phyloP scores from a whole-genome alignment of 1,140 invertebrate genomes.

The Arion vulgaris region DNA sequence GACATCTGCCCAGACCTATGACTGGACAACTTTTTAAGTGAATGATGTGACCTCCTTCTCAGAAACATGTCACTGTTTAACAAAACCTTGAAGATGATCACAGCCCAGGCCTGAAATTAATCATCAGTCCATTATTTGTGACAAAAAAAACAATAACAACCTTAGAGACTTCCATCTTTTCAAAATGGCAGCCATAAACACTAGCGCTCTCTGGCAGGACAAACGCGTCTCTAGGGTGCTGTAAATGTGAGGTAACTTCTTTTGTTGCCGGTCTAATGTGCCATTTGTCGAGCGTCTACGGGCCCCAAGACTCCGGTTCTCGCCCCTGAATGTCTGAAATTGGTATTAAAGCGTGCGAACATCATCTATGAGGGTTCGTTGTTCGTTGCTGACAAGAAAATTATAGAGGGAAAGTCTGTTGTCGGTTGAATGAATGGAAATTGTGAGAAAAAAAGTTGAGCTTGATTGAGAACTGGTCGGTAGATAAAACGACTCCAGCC shows the following conservation, averaged over 20 bases:
- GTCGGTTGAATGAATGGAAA: too few relatives aligned
- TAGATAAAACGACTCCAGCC: too few relatives aligned
- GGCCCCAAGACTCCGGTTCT: conserved; percentile 6
- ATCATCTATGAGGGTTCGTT: neutral
- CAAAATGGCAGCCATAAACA: conserved; percentile 4
- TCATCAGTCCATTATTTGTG: neutral
- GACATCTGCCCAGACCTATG: neutral
- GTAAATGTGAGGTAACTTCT: neutral
- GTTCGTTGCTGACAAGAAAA: neutral
- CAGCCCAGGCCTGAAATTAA: neutral
- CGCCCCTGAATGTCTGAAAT: neutral
- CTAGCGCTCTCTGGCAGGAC: neutral
- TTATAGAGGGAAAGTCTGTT: neutral
- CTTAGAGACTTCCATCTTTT: neutral
- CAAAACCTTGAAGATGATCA: neutral
- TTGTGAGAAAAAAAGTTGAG: too few relatives aligned
- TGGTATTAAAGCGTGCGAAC: neutral
- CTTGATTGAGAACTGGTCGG: too few relatives aligned
- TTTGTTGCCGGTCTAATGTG: neutral
- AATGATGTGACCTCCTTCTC: neutral
- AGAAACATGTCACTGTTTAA: neutral
- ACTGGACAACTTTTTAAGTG: neutral
- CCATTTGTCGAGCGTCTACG: neutral
- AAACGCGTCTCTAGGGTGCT: neutral
- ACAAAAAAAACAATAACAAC: neutral